Evolutionary conservation across 2,113 vertebrate genomes (phyloP).

Genomic region (Psettodes erumei): DNA sequence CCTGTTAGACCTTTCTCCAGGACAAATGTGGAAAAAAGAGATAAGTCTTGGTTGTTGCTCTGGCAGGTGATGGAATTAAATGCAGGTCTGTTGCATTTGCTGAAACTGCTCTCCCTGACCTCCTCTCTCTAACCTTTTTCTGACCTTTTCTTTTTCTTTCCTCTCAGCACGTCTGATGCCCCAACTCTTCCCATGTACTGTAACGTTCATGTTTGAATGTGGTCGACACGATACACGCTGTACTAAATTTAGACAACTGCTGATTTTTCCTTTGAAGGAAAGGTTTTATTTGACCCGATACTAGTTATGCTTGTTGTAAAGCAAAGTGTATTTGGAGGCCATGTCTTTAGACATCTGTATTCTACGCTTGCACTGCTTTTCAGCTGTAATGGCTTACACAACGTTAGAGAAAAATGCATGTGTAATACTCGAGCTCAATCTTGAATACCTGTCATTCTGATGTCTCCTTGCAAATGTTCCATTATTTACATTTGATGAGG

Average conservation of each 20-base stretch:
- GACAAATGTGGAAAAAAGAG: constrained; percentile 69
- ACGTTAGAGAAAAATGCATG: constrained; percentile 42
- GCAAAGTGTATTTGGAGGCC: constrained; percentile 31
- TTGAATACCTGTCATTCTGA: constrained; percentile 55
- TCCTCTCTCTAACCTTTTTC: constrained; percentile 64
- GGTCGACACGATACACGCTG: constrained; percentile 31
- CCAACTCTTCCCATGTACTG: constrained; percentile 20
- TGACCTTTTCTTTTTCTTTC: constrained; percentile 50
- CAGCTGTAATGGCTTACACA: constrained; percentile 48
- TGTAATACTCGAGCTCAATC: constrained; percentile 37
- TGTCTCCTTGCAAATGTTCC: constrained; percentile 41
- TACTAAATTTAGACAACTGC: constrained; percentile 42
- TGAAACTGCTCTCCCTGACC: constrained; percentile 37
- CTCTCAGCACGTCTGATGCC: constrained; percentile 24
- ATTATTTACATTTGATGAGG: constrained; percentile 64
- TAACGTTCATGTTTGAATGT: constrained; percentile 44
- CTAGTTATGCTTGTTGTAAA: constrained; percentile 60
- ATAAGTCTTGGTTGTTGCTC: constrained; percentile 66
- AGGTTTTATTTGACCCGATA: constrained; percentile 63
- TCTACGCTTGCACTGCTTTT: constrained; percentile 53
- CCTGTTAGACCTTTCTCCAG: constrained; percentile 36
- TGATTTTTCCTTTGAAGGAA: constrained; percentile 48
- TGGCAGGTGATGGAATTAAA: constrained; percentile 57
- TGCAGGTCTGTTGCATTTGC: constrained; percentile 51
- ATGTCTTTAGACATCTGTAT: constrained; percentile 59